phyloP scores from a whole-genome alignment of 2,888 invertebrate species.

The Cephus spinipes region DNA sequence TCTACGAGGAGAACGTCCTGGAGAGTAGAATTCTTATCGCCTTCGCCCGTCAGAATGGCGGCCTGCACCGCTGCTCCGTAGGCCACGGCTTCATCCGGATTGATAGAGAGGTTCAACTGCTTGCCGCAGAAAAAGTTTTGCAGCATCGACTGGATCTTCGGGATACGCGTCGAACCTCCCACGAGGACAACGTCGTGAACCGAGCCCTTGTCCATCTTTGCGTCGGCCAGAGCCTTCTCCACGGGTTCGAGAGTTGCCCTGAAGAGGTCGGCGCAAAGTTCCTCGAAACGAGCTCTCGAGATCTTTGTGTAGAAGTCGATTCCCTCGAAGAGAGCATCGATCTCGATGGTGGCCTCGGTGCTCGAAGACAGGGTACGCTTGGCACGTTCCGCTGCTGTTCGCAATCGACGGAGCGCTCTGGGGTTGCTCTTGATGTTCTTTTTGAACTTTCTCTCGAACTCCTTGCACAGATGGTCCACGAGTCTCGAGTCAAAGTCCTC shows the following conservation, averaged over 20 bases:
- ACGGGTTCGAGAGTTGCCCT: constrained; percentile 81
- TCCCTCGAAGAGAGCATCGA: constrained; percentile 81
- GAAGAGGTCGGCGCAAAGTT: constrained; percentile 79
- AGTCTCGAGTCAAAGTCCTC: constrained; percentile 71
- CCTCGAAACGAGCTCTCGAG: constrained; percentile 81
- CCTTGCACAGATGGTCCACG: constrained; percentile 77
- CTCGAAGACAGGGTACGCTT: constrained; percentile 83
- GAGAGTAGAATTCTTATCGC: constrained; percentile 71
- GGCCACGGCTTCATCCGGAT: constrained; percentile 93
- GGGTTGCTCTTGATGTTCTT: constrained; percentile 77
- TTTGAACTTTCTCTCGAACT: constrained; percentile 78
- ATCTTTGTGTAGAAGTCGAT: constrained; percentile 80
- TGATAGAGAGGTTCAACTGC: constrained; percentile 89
- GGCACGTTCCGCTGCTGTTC: constrained; percentile 83
- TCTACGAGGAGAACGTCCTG: constrained; percentile 80
- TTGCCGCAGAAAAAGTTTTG: constrained; percentile 84
- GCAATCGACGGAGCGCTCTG: constrained; percentile 76
- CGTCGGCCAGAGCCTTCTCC: constrained; percentile 82
- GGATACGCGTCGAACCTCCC: constrained; percentile 85
- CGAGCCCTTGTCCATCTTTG: constrained; percentile 80
- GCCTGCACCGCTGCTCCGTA: constrained; percentile 96
- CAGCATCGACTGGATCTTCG: constrained; percentile 80
- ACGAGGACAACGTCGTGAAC: constrained; percentile 86
- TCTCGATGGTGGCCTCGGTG: constrained; percentile 80
- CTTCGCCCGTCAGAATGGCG: constrained; percentile 82